Evolutionary conservation across 2,797 vertebrate species (phyloP).

Genomic region (Cynopterus sphinx): DNA sequence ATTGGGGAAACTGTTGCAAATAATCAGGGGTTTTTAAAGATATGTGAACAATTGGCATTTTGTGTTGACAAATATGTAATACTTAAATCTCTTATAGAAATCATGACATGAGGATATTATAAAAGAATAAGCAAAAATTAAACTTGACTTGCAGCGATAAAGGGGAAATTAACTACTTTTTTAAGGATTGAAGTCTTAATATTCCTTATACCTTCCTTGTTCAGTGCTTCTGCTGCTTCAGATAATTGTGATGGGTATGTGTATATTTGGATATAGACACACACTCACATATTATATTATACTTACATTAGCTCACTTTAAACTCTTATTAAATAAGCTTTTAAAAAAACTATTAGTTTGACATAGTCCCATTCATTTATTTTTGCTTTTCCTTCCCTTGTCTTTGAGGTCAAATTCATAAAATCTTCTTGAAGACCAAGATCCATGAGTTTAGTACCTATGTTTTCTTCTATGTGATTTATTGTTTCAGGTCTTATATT

Average conservation of each 20-base stretch:
- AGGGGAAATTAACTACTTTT: not conserved
- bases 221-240: not conserved
- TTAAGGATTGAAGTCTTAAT: not conserved
- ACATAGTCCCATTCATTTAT: too few relatives aligned
- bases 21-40: not conserved
- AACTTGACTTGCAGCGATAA: not conserved
- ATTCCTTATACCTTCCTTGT: not conserved
- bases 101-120: not conserved
- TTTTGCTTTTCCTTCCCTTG: too few relatives aligned
- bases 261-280: not conserved
- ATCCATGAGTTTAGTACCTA: too few relatives aligned
- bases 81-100: not conserved
- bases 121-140: constrained; percentile 25
- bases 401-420: too few relatives aligned
- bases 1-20: not conserved
- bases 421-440: too few relatives aligned
- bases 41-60: not conserved
- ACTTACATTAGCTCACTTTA: not conserved
- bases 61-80: not conserved
- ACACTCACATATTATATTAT: not conserved
- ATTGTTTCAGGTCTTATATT: too few relatives aligned
- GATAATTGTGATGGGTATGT: not conserved
- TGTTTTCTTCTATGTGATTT: too few relatives aligned
- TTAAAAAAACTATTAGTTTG: not conserved
- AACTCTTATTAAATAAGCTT: not conserved